These are phyloP conservation scores for Zaprionus kolodkinae DNA, from an alignment of 1,140 invertebrate species.

Conservation along the genomic window DNA sequence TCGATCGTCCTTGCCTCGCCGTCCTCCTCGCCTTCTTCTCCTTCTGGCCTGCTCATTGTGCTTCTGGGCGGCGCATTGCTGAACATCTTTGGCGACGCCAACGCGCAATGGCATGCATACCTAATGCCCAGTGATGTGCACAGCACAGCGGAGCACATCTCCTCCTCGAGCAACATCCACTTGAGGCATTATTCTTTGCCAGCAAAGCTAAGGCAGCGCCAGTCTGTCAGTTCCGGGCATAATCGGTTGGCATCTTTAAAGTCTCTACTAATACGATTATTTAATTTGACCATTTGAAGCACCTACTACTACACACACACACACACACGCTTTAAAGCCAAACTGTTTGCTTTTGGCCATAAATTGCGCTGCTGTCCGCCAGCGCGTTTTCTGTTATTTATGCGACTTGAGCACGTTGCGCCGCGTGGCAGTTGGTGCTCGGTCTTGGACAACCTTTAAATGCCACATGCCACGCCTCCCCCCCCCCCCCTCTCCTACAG, in stretches of 20 bases:
- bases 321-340: slow-evolving; percentile 21
- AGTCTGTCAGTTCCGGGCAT: slow-evolving; percentile 25
- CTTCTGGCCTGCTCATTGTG: slow-evolving; percentile 64
- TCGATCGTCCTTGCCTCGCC: slow-evolving; percentile 22
- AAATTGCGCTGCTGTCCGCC: slow-evolving; percentile 75
- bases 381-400: slow-evolving; percentile 76
- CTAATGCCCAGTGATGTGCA: slow-evolving; percentile 80
- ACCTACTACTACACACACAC: too few species aligned
- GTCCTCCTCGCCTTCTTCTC: slow-evolving; percentile 37
- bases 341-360: slow-evolving; percentile 52
- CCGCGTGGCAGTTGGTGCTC: slow-evolving; percentile 58
- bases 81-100: slow-evolving; percentile 59
- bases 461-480: slow-evolving; percentile 70
- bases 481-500: slow-evolving; percentile 28
- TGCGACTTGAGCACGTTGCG: slow-evolving; percentile 74
- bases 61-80: slow-evolving; percentile 58
- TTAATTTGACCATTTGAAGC: slow-evolving; percentile 15
- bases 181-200: slow-evolving; percentile 55
- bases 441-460: slow-evolving; percentile 66
- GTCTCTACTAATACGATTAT: slow-evolving; percentile 2
- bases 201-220: slow-evolving; percentile 11
- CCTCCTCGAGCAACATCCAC: slow-evolving; percentile 21
- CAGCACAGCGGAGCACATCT: slow-evolving; percentile 28
- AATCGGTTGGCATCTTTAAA: slow-evolving; percentile 15
- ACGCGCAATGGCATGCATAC: slow-evolving; percentile 73